Conservation (phyloP, 2,888 invertebrate species). For the Lottia scabra region DNA sequence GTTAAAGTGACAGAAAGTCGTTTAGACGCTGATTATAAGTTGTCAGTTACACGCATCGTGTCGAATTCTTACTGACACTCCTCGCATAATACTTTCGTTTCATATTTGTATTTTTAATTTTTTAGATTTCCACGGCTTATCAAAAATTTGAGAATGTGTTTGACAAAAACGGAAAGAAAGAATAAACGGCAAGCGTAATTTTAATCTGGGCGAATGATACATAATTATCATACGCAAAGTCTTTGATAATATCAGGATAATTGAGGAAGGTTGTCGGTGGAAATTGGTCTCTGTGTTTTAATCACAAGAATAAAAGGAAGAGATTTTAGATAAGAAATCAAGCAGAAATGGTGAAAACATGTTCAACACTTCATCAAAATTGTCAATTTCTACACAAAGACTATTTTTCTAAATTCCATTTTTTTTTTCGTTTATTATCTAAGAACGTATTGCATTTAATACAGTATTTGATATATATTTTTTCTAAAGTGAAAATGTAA, state of each 20-base stretch:
- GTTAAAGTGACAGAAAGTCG: neutral
- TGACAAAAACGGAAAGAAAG: neutral
- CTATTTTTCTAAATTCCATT: too few species aligned
- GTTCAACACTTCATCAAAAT: neutral
- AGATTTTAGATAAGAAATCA: neutral
- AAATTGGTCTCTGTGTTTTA: neutral
- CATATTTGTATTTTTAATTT: neutral
- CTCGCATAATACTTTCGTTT: neutral
- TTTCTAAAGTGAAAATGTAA: too few species aligned
- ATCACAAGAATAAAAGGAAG: neutral
- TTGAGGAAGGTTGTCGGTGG: neutral
- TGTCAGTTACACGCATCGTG: neutral
- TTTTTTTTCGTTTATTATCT: too few species aligned
- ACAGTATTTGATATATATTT: too few species aligned
- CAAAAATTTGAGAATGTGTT: too few species aligned
- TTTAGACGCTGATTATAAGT: slow-evolving; percentile 2
- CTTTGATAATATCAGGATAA: neutral
- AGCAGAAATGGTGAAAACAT: slow-evolving; percentile 1
- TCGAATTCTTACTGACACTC: neutral
- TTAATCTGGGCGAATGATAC: neutral
- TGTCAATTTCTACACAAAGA: too few species aligned
- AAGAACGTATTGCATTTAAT: too few species aligned
- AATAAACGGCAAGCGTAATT: neutral
- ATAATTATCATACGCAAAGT: slow-evolving; percentile 1
- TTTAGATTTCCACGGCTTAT: too few species aligned